Conservation (phyloP, 1,140 invertebrate species). For the Maconellicoccus hirsutus region DNA sequence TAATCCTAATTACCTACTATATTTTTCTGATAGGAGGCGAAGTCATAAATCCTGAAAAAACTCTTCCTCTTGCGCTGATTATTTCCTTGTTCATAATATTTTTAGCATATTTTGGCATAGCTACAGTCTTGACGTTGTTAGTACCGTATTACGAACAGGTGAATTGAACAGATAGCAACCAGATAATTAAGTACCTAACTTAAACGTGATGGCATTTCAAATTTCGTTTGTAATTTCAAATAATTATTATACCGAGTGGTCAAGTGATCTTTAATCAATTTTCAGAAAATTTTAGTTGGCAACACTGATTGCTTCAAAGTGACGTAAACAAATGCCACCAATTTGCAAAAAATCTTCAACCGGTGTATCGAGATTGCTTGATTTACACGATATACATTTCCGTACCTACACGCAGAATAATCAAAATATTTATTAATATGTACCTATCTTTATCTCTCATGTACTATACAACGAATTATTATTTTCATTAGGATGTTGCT, state of each 20-base stretch:
- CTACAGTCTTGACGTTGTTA: constrained; percentile 70
- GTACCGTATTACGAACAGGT: constrained; percentile 54
- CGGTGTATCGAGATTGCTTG: too few species aligned
- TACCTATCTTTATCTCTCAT: too few species aligned
- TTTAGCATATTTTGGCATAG: constrained; percentile 52
- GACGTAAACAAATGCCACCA: too few species aligned
- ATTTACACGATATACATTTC: too few species aligned
- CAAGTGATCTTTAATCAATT: constrained; percentile 51
- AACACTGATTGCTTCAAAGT: too few species aligned
- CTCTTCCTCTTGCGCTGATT: constrained; percentile 47
- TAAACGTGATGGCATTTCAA: neutral
- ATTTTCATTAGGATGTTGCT: constrained; percentile 65
- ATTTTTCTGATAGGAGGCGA: constrained; percentile 41
- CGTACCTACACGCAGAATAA: too few species aligned
- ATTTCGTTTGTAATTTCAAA: neutral
- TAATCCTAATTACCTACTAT: too few species aligned
- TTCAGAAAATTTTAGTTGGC: too few species aligned
- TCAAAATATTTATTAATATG: too few species aligned
- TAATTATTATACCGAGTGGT: neutral
- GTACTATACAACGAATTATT: too few species aligned
- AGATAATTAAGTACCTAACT: neutral
- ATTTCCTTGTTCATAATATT: constrained; percentile 41
- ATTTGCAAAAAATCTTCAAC: too few species aligned
- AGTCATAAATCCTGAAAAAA: constrained; percentile 46
- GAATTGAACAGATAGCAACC: neutral